Conservation (phyloP, 2,113 vertebrate genomes). For the Bungarus multicinctus region DNA sequence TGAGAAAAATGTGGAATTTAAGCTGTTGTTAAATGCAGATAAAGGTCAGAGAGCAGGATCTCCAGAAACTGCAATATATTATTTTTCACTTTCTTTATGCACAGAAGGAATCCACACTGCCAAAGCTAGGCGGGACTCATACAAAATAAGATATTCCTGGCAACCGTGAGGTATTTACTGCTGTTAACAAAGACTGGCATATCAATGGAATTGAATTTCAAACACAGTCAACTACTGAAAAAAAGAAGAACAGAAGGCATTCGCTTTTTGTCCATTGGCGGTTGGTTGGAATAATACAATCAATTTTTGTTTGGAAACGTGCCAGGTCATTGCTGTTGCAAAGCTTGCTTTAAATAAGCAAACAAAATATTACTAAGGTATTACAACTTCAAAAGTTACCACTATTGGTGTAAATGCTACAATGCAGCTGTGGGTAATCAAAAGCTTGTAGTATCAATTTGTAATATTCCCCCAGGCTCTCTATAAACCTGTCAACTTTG, state of each 20-base stretch:
- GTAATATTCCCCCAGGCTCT: constrained; percentile 4
- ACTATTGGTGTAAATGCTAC: background rate
- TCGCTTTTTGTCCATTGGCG: constrained; percentile 25
- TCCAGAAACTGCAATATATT: constrained; percentile 48
- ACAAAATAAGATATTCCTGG: constrained; percentile 59
- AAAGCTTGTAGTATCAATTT: background rate
- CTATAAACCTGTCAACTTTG: constrained; percentile 14
- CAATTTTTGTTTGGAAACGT: constrained; percentile 29
- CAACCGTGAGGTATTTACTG: constrained; percentile 53
- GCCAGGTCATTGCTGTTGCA: background rate
- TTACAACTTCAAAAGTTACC: background rate
- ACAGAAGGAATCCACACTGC: constrained; percentile 39
- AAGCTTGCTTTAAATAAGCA: background rate
- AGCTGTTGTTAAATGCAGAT: constrained; percentile 56
- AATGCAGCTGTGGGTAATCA: background rate
- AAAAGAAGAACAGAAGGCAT: background rate
- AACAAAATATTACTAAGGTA: constrained; percentile 22
- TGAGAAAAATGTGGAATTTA: constrained; percentile 57
- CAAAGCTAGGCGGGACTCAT: constrained; percentile 43
- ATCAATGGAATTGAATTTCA: constrained; percentile 49
- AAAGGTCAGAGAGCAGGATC: constrained; percentile 58
- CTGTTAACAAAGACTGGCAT: constrained; percentile 54
- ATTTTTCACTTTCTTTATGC: constrained; percentile 47
- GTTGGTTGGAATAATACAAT: constrained; percentile 5
- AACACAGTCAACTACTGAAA: constrained; percentile 33